Percentiles rank a stretch among this genome's conserved stretches.
Evolutionary conservation across 2,888 invertebrate genomes (phyloP).

Genomic region (Epistrophe grossulariae): DNA sequence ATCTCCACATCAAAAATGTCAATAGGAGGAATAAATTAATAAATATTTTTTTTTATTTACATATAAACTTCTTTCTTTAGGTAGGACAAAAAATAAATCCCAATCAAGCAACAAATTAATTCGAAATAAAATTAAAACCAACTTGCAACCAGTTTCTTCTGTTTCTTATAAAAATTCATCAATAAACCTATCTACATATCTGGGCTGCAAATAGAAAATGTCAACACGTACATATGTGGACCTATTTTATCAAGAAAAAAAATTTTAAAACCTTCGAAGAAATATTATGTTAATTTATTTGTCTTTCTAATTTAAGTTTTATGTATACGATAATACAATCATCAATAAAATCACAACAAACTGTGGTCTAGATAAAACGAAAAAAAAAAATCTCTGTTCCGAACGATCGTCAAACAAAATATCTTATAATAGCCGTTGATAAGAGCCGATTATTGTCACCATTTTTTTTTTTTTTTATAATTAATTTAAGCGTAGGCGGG

Average conservation of each 20-base stretch:
- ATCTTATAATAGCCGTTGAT: slow-evolving; percentile 15
- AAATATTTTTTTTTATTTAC: background rate
- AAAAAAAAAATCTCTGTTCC: background rate
- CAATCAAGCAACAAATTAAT: slow-evolving; percentile 6
- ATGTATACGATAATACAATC: slow-evolving; percentile 6
- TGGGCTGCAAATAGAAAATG: slow-evolving; percentile 10
- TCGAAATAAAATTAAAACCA: background rate
- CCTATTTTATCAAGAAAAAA: background rate
- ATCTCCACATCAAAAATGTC: slow-evolving; percentile 14
- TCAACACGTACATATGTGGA: slow-evolving; percentile 24
- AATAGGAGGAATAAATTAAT: slow-evolving; percentile 33
- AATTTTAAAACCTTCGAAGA: background rate
- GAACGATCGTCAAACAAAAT: background rate
- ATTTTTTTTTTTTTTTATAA: background rate
- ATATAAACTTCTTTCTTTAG: background rate
- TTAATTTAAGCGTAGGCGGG: slow-evolving; percentile 4
- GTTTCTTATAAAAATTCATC: slow-evolving; percentile 3
- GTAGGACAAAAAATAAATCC: background rate
- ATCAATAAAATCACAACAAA: slow-evolving; percentile 29
- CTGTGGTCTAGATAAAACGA: background rate
- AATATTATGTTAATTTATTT: slow-evolving; percentile 14
- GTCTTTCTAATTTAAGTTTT: background rate
- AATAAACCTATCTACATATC: background rate
- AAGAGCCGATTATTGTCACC: slow-evolving; percentile 9
- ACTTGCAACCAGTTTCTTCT: slow-evolving; percentile 7